Base-by-base conservation (phyloP, 2,797 vertebrate genomes). In the Coregonus ussuriensis region DNA sequence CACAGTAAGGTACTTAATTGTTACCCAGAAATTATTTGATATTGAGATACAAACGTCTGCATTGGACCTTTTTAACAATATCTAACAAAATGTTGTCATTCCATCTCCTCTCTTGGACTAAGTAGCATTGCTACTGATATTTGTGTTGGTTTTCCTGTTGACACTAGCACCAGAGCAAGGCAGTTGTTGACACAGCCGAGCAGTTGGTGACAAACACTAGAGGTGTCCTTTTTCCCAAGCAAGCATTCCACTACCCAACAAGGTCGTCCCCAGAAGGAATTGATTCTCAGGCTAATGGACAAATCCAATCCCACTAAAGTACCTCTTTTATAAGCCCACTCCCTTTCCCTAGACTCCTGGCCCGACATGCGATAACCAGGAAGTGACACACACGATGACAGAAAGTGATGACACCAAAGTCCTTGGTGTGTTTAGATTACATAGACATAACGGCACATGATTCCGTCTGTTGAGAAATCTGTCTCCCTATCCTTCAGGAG, bases 351-450 rank as follows among this genome's bases (percentile, higher is more conserved):
- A 25, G 41, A 25, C 33, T 16, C 25, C 47, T 14, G 53, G 75
- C 59, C 51, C 71, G 16, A n/a, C 62, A 71, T 67, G 52, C 29
- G 16, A 33, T 56, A 78, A 82, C 70, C 52, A 74, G 80, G 84
- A 89, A 77, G 81, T 85, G 84, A 86, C 79, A 74, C 75, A 54
- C 37, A 29, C 65, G 0, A 33, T 33, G 69, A 77, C 82, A 84
- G 83, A 87, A 89, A 88, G 81, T 87, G 89, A 88, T 90, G 89
- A 90, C 85, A 85, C 56, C 51, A 86, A 87, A 75, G 81, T 90
- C 74, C 81, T 53, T 14, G 63, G 37, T 6, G 25, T 89, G 87
- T 88, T 89, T 89, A 81, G 80, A 83, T 80, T 88, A 84, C 84
- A 77, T 47, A 13, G 81, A 79, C 79, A 85, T 81, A 88, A 18